Percentiles rank a stretch among this genome's conserved stretches.
phyloP scores from a whole-genome alignment of 2,888 invertebrate species.

The Agrotis ipsilon region DNA sequence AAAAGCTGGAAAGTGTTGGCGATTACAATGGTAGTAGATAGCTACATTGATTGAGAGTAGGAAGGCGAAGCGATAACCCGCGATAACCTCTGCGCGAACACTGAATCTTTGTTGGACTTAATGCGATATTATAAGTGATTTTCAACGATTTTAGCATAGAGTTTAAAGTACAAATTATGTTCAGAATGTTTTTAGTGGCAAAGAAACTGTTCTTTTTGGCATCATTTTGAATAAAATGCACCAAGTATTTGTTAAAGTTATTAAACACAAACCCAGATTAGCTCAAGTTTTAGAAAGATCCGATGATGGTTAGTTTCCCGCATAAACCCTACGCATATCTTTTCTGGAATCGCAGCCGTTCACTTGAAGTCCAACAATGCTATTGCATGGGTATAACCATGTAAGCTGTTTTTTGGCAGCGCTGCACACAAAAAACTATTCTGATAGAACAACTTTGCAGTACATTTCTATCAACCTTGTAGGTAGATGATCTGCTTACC shows the following conservation, averaged over 20 bases:
- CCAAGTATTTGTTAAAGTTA: too few relatives aligned
- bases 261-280: too few relatives aligned
- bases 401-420: too few relatives aligned
- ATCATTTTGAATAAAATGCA: too few relatives aligned
- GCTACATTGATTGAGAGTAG: slow-evolving; percentile 63
- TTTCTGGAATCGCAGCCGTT: too few relatives aligned
- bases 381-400: too few relatives aligned
- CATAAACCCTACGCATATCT: too few relatives aligned
- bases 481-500: neutral
- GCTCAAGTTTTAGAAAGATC: too few relatives aligned
- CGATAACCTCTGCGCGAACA: slow-evolving; percentile 61
- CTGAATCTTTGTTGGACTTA: slow-evolving; percentile 62
- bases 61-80: slow-evolving; percentile 60
- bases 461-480: neutral
- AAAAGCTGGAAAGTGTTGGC: slow-evolving; percentile 52
- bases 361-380: neutral
- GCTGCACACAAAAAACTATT: too few relatives aligned
- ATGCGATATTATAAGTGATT: slow-evolving; percentile 50
- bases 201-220: too few relatives aligned
- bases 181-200: neutral
- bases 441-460: too few relatives aligned
- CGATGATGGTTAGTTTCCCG: too few relatives aligned
- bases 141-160: slow-evolving; percentile 43
- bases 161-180: slow-evolving; percentile 30
- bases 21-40: slow-evolving; percentile 61